Evolutionary conservation across 2,113 vertebrate genomes (phyloP).

Genomic region (human (Homo sapiens)): GRCh38 chr22:25569001-25569500

Average conservation of each 20-base stretch:
- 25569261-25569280: neutral
- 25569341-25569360: neutral
- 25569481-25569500: neutral
- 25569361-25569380: neutral
- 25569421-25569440: neutral
- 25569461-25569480: neutral
- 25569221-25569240: neutral
- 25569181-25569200: neutral
- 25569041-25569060: neutral
- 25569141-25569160: neutral
- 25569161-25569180: neutral
- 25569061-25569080: neutral
- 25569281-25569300: conserved; percentile 30
- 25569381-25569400: neutral
- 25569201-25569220: neutral
- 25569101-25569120: rapidly evolving
- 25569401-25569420: neutral
- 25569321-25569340: conserved; percentile 3
- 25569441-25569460: neutral
- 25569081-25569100: neutral
- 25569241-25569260: neutral
- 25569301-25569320: conserved; percentile 29
- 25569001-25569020: neutral
- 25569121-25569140: neutral
- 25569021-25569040: neutral